These are phyloP conservation scores for Alaudala cheleensis DNA, from an alignment of 2,113 vertebrate species.

Conservation along the genomic window DNA sequence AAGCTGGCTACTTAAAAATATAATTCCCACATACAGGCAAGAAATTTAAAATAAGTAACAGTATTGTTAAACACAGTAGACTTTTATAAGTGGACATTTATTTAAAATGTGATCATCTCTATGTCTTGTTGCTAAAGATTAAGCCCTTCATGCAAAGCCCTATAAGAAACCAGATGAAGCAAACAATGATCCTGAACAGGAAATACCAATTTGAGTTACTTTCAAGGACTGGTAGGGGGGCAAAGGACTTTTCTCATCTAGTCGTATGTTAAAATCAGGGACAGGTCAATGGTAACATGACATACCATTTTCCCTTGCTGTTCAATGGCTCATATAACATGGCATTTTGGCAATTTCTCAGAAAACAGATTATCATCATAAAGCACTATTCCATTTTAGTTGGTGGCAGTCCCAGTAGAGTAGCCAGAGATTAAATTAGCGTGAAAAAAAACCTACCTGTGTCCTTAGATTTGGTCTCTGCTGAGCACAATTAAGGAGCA, in stretches of 20 bases:
- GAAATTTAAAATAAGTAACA: neutral
- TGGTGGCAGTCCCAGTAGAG: neutral
- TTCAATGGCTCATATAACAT: neutral
- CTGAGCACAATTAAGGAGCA: constrained; percentile 11
- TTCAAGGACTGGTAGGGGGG: neutral
- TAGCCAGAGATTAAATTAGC: neutral
- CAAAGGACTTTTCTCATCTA: neutral
- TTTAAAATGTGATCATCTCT: neutral
- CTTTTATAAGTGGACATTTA: neutral
- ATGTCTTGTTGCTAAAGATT: neutral
- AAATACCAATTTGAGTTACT: neutral
- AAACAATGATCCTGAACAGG: neutral
- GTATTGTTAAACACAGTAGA: neutral
- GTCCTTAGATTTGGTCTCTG: neutral
- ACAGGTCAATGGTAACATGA: neutral
- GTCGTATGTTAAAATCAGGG: neutral
- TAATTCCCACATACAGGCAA: neutral
- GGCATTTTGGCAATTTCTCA: neutral
- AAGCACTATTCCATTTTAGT: neutral
- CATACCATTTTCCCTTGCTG: neutral
- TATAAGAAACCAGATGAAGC: neutral
- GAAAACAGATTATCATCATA: neutral
- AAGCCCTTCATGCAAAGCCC: neutral
- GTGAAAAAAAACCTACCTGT: neutral
- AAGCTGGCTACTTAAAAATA: neutral